Base-by-base conservation (phyloP, 1,140 invertebrate species). In the Euura saliciscinereae region DNA sequence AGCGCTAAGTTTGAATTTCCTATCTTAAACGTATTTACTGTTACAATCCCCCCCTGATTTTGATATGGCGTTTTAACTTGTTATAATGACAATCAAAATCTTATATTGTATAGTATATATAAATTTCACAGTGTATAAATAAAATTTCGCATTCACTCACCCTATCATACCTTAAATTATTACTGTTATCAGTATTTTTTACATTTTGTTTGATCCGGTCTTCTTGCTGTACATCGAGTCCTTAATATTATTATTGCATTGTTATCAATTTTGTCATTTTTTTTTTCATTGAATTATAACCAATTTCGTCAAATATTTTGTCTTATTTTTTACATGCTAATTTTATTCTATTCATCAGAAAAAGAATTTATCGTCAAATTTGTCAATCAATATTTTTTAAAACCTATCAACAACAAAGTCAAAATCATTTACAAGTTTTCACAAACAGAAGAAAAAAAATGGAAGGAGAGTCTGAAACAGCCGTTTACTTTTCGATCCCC, bases 81-180 rank as follows among this genome's bases (percentile, higher is more conserved):
- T 59, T 59, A 59, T n/a, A 59, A 59, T 59, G 51, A 59, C 51
- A 59, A 59, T 59, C 3, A 59, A 59, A 59, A 59, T 59, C 51
- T 59, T 59, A n/a, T n/a, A 2, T 2, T 0, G 51, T 5, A 59
- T 59, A 11, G n/a, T n/a, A 59, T 10, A 59, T 59, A 59, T 10
- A 3, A 5, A n/a, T 59, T n/a, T 59, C 2, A 4, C 8, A 59
- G 5, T 59, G n/a, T 59, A 59, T 5, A 2, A 10, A 2, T 5
- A 59, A 8, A 2, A 59, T 2, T 59, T 2, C n/a, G 51, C 51
- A 59, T 59, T 59, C 4, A 59, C 51, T 5, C 51, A 5, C 4
- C n/a, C 8, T 10, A n/a, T 59, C 51, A 59, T 59, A 10, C n/a
- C 2, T 51, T 59, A 59, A 59, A 5, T 59, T 5, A 59, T n/a